phyloP scores from a whole-genome alignment of 2,797 vertebrate species.

The Oreortyx pictus region DNA sequence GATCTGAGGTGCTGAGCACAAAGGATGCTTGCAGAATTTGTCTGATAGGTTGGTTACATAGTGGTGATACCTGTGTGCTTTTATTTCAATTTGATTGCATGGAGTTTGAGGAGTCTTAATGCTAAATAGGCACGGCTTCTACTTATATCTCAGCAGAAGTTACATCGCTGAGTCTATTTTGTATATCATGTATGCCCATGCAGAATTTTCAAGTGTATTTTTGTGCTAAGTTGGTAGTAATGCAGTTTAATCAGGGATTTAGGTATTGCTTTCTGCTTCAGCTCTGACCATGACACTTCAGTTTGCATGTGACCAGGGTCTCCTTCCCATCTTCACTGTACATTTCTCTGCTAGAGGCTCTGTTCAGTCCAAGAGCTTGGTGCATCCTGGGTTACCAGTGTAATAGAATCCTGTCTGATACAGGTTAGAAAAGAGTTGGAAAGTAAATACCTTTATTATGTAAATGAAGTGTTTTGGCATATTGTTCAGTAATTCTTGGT shows the following conservation, averaged over 20 bases:
- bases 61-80: background rate
- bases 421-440: background rate
- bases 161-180: background rate
- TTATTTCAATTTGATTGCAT: background rate
- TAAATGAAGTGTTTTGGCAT: background rate
- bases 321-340: background rate
- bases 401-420: background rate
- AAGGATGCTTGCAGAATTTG: background rate
- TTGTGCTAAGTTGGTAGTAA: background rate
- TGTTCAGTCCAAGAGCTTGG: background rate
- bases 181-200: background rate
- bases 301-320: background rate
- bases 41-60: background rate
- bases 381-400: background rate
- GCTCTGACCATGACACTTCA: background rate
- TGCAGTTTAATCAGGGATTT: background rate
- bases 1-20: background rate
- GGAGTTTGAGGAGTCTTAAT: background rate
- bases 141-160: background rate
- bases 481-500: background rate
- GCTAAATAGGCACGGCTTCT: background rate
- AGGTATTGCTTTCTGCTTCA: background rate
- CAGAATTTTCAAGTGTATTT: background rate
- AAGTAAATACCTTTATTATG: background rate
- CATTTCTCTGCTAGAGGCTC: background rate